Evolutionary conservation across 2,888 invertebrate genomes (phyloP).

Genomic region (Xanthia togata): DNA sequence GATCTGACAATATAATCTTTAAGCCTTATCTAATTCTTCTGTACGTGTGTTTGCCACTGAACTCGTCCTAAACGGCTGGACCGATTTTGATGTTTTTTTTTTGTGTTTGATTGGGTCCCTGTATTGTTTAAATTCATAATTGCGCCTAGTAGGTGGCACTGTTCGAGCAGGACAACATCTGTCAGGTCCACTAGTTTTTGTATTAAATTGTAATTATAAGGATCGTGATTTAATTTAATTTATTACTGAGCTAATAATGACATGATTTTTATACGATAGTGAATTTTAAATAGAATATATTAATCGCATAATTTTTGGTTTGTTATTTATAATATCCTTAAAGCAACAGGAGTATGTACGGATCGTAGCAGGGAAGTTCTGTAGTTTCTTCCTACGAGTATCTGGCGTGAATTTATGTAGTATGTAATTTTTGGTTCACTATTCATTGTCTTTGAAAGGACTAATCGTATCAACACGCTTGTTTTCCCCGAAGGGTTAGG

Average conservation of each 20-base stretch:
- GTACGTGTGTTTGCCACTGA: not conserved
- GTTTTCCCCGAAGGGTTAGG: too few species aligned
- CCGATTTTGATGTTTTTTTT: not conserved
- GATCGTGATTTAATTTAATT: constrained; percentile 19
- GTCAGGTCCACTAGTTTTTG: not conserved
- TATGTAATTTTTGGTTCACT: too few species aligned
- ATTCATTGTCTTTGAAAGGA: too few species aligned
- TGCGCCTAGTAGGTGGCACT: too few species aligned
- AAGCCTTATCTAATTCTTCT: not conserved
- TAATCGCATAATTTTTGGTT: not conserved
- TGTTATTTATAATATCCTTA: not conserved
- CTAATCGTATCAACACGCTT: too few species aligned
- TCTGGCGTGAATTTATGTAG: too few species aligned
- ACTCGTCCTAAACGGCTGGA: not conserved
- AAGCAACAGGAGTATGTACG: not conserved
- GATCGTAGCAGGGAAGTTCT: not conserved
- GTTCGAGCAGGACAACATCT: not conserved
- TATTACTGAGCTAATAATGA: constrained; percentile 48
- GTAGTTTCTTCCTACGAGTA: too few species aligned
- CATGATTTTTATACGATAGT: constrained; percentile 35
- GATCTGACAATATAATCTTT: constrained; percentile 64
- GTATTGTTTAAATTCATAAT: too few species aligned
- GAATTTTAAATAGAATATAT: constrained; percentile 15
- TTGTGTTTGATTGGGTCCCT: too few species aligned
- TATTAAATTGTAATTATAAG: constrained; percentile 7